Base-by-base conservation (phyloP, 2,113 vertebrate genomes). In the Lagenorhynchus albirostris region DNA sequence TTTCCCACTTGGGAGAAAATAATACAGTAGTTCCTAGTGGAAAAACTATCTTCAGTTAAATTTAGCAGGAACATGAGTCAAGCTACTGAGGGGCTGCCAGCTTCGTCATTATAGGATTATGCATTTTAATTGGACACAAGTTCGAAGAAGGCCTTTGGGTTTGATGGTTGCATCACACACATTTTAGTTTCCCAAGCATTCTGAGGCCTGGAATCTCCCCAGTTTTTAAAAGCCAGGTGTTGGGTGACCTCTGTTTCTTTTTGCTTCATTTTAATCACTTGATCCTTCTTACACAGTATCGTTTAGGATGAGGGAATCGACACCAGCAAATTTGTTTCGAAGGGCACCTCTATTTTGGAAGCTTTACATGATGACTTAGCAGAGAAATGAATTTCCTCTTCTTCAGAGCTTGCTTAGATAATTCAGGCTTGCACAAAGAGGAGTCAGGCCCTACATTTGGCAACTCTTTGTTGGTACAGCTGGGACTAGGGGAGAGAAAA, bases 1-100 rank as follows among this genome's bases (percentile, higher is more conserved):
- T 97, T 98, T 98, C 97, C 98, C 96, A 96, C 10, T 97, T 97
- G 95, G 97, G 98, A 96, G 97, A 98, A 89, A 98, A 96, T 31
- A 97, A 97, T 97, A 98, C 97, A 97, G 92, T 96, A 95, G 96
- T 97, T 98, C 94, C 96, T 87, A 90, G 98, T 98, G 97, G 97
- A 98, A 98, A 98, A 97, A 97, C 97, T 98, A 95, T 96, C 97
- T 97, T 96, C 70, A 55, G 97, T 98, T 98, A 97, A 98, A 93
- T 65, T 58, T 98, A 98, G 85, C 90, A 94, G 97, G 98, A 96
- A 95, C 98, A 98, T 98, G 98, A 98, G 93, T 98, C 96, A 98
- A 98, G 97, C 91, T 71, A 1, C 95, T 97, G 97, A 98, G 97
- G 98, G 96, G 74, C 98, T 83, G n/a, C 97, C 93, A 90, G 91